A percentile compares a stretch with the other conserved stretches of the same genome.
These are phyloP conservation scores for Cetoscarus ocellatus DNA, from an alignment of 2,797 vertebrate species.

Conservation along the genomic window DNA sequence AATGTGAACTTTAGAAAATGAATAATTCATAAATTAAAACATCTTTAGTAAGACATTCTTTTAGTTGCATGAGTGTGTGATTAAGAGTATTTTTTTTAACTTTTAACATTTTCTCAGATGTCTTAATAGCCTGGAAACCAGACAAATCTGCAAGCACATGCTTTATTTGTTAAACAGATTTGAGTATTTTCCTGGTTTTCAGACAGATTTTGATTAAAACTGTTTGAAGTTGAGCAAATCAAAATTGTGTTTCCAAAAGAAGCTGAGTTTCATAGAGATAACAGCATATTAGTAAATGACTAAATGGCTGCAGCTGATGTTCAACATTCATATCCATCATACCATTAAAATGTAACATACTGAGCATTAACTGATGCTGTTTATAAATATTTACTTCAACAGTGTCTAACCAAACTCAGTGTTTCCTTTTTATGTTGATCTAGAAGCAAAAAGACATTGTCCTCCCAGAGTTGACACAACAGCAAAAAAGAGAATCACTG, in stretches of 20 bases:
- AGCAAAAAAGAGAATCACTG: too few species aligned
- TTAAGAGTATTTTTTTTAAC: not conserved
- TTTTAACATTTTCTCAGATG: not conserved
- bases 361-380: too few species aligned
- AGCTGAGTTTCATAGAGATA: not conserved
- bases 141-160: not conserved
- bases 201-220: not conserved
- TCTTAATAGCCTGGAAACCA: not conserved
- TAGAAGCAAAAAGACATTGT: too few species aligned
- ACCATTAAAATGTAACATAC: too few species aligned
- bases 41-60: not conserved
- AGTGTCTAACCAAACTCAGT: too few species aligned
- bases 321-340: too few species aligned
- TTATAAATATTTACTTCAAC: too few species aligned
- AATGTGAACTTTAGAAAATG: not conserved
- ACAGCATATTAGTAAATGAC: too few species aligned
- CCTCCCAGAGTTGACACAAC: too few species aligned
- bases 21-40: slow-evolving; percentile 2
- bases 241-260: not conserved
- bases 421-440: too few species aligned
- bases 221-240: not conserved
- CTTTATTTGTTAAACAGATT: not conserved
- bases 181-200: not conserved
- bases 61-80: not conserved
- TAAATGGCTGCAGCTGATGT: too few species aligned